Evolutionary conservation across 2,797 vertebrate genomes (phyloP).

Genomic region (Aotus griseimembra): DNA sequence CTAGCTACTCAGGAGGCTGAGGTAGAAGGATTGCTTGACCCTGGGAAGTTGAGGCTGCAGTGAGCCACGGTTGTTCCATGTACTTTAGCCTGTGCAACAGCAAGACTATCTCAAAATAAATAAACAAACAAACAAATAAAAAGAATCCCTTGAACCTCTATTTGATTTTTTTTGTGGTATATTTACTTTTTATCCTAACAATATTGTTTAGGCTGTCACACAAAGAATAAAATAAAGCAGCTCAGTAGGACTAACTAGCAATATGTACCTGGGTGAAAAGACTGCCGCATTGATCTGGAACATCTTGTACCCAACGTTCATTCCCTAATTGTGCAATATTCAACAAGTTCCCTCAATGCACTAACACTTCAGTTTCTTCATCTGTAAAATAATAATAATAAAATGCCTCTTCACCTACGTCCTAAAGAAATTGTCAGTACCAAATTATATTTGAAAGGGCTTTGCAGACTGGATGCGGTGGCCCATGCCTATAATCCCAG

Average conservation of each 20-base stretch:
- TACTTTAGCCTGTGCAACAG: background rate
- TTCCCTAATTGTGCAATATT: background rate
- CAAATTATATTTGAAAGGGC: background rate
- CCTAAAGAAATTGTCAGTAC: background rate
- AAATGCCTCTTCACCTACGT: background rate
- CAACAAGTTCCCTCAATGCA: background rate
- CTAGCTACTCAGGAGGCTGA: background rate
- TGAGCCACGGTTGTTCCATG: background rate
- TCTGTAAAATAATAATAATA: slow-evolving; percentile 1
- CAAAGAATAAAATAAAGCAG: background rate
- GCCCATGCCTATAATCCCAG: no score
- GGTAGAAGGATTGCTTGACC: background rate
- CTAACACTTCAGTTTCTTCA: background rate
- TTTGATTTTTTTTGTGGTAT: background rate
- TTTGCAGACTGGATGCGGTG: background rate
- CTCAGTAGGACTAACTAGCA: background rate
- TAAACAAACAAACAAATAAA: background rate
- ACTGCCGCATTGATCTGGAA: background rate
- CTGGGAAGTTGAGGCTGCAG: background rate
- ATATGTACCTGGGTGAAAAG: background rate
- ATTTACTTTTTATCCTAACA: background rate
- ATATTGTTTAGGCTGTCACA: background rate
- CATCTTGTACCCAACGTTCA: background rate
- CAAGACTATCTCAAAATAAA: background rate
- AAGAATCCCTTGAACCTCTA: background rate